Conservation (phyloP, 2,888 invertebrate species). For the Trachelus stipa region DNA sequence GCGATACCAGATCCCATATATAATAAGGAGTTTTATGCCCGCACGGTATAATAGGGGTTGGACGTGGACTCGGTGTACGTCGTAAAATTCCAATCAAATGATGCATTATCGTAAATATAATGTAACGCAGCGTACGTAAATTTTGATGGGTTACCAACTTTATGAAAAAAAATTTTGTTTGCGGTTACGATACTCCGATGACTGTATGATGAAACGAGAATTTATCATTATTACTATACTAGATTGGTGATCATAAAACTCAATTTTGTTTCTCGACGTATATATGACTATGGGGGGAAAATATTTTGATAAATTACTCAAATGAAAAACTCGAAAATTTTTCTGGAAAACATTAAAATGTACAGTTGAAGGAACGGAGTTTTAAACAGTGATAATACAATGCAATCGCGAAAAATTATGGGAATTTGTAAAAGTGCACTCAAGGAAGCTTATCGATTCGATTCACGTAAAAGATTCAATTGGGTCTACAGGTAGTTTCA, state of each 20-base stretch:
- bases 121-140: constrained; percentile 33
- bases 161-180: background rate
- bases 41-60: constrained; percentile 5
- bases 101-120: constrained; percentile 55
- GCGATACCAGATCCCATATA: constrained; percentile 29
- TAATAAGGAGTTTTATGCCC: constrained; percentile 36
- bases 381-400: background rate
- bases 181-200: background rate
- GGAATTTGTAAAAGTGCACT: background rate
- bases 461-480: background rate
- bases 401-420: background rate
- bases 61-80: constrained; percentile 28
- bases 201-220: background rate
- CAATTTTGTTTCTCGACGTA: background rate
- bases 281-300: background rate
- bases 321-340: too few species aligned
- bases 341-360: too few species aligned
- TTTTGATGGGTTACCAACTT: constrained; percentile 25
- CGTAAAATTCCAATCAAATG: constrained; percentile 57
- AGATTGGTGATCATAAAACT: background rate
- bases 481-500: background rate
- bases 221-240: too few species aligned
- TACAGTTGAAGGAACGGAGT: too few species aligned
- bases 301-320: too few species aligned
- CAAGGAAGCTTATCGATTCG: background rate